Base-by-base conservation (phyloP, 1,140 invertebrate genomes). In the Trialeurodes vaporariorum region DNA sequence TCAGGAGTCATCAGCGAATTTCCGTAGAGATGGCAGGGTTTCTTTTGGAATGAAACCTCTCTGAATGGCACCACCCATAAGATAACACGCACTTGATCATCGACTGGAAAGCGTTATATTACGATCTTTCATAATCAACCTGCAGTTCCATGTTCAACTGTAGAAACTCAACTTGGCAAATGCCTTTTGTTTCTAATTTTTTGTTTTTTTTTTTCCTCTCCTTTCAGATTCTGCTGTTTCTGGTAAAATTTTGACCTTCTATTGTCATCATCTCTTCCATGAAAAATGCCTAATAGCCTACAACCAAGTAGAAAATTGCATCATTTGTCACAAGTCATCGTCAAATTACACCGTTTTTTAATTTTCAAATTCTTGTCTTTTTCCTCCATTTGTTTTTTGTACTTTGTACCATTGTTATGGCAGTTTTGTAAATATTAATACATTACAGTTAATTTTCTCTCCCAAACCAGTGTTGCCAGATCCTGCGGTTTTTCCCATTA, bases 191-290 rank as follows among this genome's bases (percentile, higher is more conserved):
- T n/a, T n/a, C n/a, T n/a, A n/a, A n/a, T n/a, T n/a, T n/a, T n/a
- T n/a, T n/a, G n/a, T n/a, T n/a, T n/a, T n/a, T 49, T 49, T 49
- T 61, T 11, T 64, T 27, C n/a, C 25, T 26, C 12, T n/a, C 5
- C 12, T 27, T n/a, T 9, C 63, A 22, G n/a, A 61, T n/a, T 22
- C 60, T 11, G 22, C 60, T 11, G 60, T 5, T 11, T 23, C n/a
- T 11, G 25, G 62, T n/a, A 70, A 70, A 17, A 78, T 94, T 70
- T 80, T 88, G 68, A 83, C 92, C 59, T 98, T 94, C 77, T 90
- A 92, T 75, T 98, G 94, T 75, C 87, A 87, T 70, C 94, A 98
- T 80, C 84, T 86, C 0, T 96, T 94, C 77, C 94, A 98, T 77
- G 85, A 89, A 76, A 83, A 86, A 68, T 97, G 94, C 79, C 77